Conservation (phyloP, 2,113 vertebrate genomes). For the Taurulus bubalis region DNA sequence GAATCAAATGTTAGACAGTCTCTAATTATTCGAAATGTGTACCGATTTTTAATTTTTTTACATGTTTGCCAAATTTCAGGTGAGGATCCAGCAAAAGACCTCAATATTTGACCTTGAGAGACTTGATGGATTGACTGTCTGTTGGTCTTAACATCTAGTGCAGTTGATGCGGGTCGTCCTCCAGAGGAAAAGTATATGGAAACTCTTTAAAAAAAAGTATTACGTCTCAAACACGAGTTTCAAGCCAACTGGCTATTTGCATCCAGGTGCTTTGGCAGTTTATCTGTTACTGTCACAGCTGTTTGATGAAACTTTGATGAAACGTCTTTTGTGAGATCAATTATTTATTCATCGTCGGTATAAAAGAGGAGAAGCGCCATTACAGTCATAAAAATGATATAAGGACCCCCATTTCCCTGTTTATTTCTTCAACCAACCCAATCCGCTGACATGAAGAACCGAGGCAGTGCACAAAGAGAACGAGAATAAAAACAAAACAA, state of each 20-base stretch:
- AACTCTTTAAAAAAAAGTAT: not conserved
- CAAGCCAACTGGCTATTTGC: not conserved
- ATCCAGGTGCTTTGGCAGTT: not conserved
- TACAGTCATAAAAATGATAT: not conserved
- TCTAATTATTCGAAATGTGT: too few species aligned
- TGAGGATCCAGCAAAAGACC: too few species aligned
- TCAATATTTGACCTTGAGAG: not conserved
- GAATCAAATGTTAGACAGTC: too few species aligned
- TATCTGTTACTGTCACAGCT: not conserved
- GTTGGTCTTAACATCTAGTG: not conserved
- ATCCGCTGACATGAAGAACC: not conserved
- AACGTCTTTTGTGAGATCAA: not conserved
- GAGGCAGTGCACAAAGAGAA: not conserved
- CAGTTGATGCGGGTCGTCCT: not conserved
- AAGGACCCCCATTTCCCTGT: not conserved
- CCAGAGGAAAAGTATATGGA: not conserved
- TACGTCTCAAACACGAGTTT: not conserved
- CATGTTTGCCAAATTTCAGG: too few species aligned
- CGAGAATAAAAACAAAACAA: not conserved
- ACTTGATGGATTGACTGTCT: not conserved
- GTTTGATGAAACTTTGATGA: not conserved
- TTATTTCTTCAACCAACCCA: not conserved
- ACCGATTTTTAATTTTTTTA: too few species aligned
- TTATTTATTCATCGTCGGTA: not conserved
- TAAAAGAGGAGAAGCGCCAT: not conserved